phyloP scores from a whole-genome alignment of 1,140 invertebrate species.

The Idris sp. region DNA sequence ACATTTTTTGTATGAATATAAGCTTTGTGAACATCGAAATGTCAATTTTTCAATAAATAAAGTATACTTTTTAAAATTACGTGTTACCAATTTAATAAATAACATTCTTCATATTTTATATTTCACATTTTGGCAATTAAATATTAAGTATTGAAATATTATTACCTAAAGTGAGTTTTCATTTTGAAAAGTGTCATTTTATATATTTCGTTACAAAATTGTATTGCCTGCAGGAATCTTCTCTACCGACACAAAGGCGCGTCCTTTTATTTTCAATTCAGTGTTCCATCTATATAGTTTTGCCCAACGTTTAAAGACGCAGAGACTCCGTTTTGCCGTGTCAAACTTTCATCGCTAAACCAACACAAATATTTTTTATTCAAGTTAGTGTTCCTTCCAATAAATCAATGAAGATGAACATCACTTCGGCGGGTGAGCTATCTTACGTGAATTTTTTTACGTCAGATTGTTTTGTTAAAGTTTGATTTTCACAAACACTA shows the following conservation, averaged over 20 bases:
- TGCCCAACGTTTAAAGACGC: constrained; percentile 48
- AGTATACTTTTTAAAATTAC: constrained; percentile 8
- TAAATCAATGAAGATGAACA: constrained; percentile 73
- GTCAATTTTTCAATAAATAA: constrained; percentile 8
- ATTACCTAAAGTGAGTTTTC: no score
- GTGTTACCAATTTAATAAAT: no score
- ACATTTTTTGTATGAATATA: constrained; percentile 1
- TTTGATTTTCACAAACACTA: constrained; percentile 5
- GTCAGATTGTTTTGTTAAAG: constrained; percentile 14
- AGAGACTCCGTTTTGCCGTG: constrained; percentile 25
- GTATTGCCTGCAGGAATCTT: no score
- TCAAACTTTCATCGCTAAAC: constrained; percentile 13
- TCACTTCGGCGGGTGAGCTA: constrained; percentile 76
- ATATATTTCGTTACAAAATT: no score
- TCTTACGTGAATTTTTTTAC: constrained; percentile 2
- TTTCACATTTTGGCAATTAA: no score
- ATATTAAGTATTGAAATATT: no score
- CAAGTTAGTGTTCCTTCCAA: constrained; percentile 48
- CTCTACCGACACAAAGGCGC: no score
- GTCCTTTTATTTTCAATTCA: no score
- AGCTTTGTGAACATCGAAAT: not conserved
- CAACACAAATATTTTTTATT: constrained; percentile 4
- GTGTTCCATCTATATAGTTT: no score
- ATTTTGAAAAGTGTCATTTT: no score
- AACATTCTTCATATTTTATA: no score